Base-by-base conservation (phyloP, 37 sponge, comb jelly and placozoan genomes). In the Ianthella basta region DNA sequence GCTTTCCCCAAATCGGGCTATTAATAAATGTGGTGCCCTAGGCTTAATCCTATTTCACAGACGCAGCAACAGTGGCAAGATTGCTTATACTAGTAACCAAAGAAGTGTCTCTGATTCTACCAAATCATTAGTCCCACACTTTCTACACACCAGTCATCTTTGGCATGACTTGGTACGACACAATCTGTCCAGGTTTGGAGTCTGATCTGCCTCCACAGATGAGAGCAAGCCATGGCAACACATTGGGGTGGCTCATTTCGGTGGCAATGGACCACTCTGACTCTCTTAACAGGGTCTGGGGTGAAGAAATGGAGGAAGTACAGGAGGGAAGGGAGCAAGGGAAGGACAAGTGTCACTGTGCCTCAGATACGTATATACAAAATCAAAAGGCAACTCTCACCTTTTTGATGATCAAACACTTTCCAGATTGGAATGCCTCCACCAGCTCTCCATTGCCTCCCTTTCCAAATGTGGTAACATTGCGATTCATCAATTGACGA, bases 401-500 rank as follows among this genome's bases (percentile, higher is more conserved):
- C 34, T 30, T 30, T 69, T 69, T 69, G 70, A 69, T 69, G 70
- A 69, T 33, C 10, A 69, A 33, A 1, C 34, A 33, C 70, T 69
- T 2, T 33, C 34, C 34, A 30, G 29, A 35, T 1, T 69, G 34
- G 70, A 69, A 69, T n/a, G 70, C 70, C 34, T 69, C 70, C 29
- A 69, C 70, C 19, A 69, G 1, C 6, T 69, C 70, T 69, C 70
- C 70, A 69, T 69, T 69, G 4, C 70, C 70, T 69, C 70, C 70
- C 34, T 18, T 35, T 69, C 70, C 70, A 30, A 69, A 18, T n/a
- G 33, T 30, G 34, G 29, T 30, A 35, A 69, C 33, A 35, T 30
- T 33, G 1, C 34, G 29, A 30, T 69, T 69, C 70, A 69, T 69
- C 70, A 69, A 30, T 33, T 69, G 10, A 34, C 34, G 70, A 18